phyloP scores from a whole-genome alignment of 2,888 invertebrate genomes.

The Drosophila lutescens region DNA sequence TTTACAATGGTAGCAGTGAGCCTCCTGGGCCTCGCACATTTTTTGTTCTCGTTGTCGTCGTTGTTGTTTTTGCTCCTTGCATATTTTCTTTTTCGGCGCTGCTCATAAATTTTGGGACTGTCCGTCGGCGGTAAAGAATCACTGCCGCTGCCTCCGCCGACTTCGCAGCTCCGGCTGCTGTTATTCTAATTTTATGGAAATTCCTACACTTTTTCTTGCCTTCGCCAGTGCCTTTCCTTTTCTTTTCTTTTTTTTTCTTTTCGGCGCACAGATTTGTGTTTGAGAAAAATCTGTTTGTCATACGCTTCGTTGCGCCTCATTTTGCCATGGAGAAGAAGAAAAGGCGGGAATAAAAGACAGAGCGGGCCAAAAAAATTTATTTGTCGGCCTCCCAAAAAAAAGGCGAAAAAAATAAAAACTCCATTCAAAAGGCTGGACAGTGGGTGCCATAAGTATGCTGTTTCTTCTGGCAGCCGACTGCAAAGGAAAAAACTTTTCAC shows the following conservation, averaged over 20 bases:
- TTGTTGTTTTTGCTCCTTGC: conserved; percentile 34
- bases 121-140: conserved; percentile 72
- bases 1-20: conserved; percentile 2
- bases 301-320: conserved; percentile 81
- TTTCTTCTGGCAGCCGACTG: conserved; percentile 29
- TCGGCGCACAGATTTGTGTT: conserved; percentile 78
- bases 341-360: conserved; percentile 9
- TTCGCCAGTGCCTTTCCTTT: conserved; percentile 42
- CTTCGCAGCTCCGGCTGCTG: conserved; percentile 49
- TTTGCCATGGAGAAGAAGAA: conserved; percentile 58
- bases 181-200: conserved; percentile 81
- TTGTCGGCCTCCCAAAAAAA: conserved; percentile 56
- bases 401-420: conserved; percentile 26
- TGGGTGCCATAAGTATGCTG: conserved; percentile 49
- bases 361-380: conserved; percentile 54
- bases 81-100: conserved; percentile 60
- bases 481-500: conserved; percentile 64
- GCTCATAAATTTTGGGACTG: conserved; percentile 73
- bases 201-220: conserved; percentile 74
- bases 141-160: conserved; percentile 50
- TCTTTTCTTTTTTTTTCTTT: conserved; percentile 70
- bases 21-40: conserved; percentile 20
- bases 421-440: conserved; percentile 64
- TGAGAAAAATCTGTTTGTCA: conserved; percentile 80
- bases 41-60: conserved; percentile 18